These are phyloP conservation scores for Phengaris arion DNA, from an alignment of 2,888 invertebrate species.

Conservation along the genomic window DNA sequence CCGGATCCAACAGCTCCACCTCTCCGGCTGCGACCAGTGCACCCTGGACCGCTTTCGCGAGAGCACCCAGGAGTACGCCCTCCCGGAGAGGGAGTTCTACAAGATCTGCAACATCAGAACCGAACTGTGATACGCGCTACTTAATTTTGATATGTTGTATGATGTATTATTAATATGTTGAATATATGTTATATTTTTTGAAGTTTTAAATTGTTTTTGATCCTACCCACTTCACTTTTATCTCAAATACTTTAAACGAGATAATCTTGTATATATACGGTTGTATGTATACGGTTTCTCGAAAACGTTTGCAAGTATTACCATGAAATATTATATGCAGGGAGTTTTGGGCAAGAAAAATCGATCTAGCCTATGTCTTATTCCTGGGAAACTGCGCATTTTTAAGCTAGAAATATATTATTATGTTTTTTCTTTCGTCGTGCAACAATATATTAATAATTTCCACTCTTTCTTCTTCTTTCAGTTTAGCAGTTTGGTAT, in stretches of 20 bases:
- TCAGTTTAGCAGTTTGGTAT: too few relatives aligned
- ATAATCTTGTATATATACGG: too few relatives aligned
- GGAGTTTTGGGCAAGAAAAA: too few relatives aligned
- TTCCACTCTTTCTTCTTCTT: too few relatives aligned
- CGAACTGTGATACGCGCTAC: conserved; percentile 43
- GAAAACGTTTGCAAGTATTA: too few relatives aligned
- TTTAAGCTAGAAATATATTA: too few relatives aligned
- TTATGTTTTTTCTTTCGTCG: too few relatives aligned
- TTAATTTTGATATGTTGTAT: conserved; percentile 18
- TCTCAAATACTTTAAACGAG: neutral
- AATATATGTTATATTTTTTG: conserved; percentile 14
- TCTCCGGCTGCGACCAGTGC: conserved; percentile 56
- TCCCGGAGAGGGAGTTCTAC: conserved; percentile 60
- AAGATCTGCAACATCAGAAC: conserved; percentile 54
- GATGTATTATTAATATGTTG: neutral
- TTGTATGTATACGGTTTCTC: too few relatives aligned
- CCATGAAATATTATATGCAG: too few relatives aligned
- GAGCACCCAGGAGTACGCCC: conserved; percentile 48
- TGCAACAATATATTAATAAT: too few relatives aligned
- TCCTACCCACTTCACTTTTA: neutral
- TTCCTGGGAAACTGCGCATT: too few relatives aligned
- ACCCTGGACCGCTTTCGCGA: conserved; percentile 53
- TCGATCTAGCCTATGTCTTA: too few relatives aligned
- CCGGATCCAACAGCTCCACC: conserved; percentile 46
- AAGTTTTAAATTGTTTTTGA: neutral